Percentiles rank a stretch among this genome's conserved stretches.
Conservation (phyloP, 2,113 vertebrate genomes). For the Lepus timidus region DNA sequence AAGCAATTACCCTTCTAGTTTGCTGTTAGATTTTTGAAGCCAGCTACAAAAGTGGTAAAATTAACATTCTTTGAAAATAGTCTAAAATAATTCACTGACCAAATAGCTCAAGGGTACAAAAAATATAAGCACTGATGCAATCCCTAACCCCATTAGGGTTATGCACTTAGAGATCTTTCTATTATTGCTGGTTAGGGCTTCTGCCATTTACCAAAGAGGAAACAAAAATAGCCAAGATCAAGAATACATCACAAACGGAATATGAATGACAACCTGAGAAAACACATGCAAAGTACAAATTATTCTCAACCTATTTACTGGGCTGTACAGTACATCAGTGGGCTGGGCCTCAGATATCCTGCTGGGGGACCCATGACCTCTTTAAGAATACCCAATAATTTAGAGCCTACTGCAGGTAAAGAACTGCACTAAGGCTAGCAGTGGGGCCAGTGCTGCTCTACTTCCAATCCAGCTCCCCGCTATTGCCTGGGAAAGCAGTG, state of each 20-base stretch:
- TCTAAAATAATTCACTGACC: conserved; percentile 20
- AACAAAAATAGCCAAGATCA: conserved; percentile 23
- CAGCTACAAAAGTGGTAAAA: conserved; percentile 27
- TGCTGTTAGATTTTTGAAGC: conserved; percentile 78
- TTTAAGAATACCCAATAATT: not conserved
- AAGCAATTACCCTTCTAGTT: conserved; percentile 81
- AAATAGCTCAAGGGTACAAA: conserved; percentile 24
- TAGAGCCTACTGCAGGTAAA: not conserved
- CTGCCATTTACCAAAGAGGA: conserved; percentile 12
- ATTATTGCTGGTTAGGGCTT: not conserved
- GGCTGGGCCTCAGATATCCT: not conserved
- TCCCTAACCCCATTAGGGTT: not conserved
- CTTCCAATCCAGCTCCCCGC: too few relatives aligned
- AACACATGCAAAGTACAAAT: conserved; percentile 20
- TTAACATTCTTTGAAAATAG: not conserved
- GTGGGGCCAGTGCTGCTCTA: too few relatives aligned
- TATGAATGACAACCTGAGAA: not conserved
- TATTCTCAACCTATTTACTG: not conserved
- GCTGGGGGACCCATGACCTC: not conserved
- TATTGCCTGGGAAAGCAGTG: too few relatives aligned
- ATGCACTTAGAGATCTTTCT: conserved; percentile 12
- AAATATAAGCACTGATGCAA: not conserved
- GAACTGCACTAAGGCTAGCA: not conserved
- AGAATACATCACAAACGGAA: not conserved
- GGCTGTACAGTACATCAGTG: not conserved